Conservation (phyloP, 2,888 invertebrate species). For the Deladenus siricidicola region DNA sequence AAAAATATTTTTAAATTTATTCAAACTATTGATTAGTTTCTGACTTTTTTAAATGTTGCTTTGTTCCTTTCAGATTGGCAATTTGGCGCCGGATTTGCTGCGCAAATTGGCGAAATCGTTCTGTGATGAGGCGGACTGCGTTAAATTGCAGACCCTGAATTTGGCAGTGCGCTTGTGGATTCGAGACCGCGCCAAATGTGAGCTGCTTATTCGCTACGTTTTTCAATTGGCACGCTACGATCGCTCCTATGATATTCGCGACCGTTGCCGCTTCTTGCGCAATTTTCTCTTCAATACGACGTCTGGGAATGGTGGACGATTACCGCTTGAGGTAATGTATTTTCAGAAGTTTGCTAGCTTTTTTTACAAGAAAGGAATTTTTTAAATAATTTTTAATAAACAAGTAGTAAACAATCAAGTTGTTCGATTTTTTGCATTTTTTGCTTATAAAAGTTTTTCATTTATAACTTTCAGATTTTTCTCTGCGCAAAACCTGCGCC, state of each 20-base stretch:
- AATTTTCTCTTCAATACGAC: conserved; percentile 65
- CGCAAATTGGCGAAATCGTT: conserved; percentile 81
- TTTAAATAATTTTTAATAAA: not conserved
- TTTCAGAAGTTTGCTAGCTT: not conserved
- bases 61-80: conserved; percentile 60
- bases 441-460: not conserved
- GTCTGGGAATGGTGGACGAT: conserved; percentile 40
- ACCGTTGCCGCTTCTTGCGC: conserved; percentile 75
- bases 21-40: not conserved
- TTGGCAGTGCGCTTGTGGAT: conserved; percentile 85
- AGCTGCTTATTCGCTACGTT: conserved; percentile 80
- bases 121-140: conserved; percentile 64
- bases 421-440: not conserved
- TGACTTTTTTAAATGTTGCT: not conserved
- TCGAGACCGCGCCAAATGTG: conserved; percentile 76
- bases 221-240: conserved; percentile 89
- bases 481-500: conserved; percentile 88
- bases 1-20: not conserved
- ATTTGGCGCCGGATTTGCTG: conserved; percentile 79
- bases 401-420: not conserved
- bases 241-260: conserved; percentile 91
- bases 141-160: conserved; percentile 77
- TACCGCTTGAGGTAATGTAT: conserved; percentile 57
- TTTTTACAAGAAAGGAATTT: not conserved
- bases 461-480: conserved; percentile 64